These are phyloP conservation scores for Phytoseiulus persimilis DNA, from an alignment of 2,888 invertebrate genomes.

Conservation along the genomic window DNA sequence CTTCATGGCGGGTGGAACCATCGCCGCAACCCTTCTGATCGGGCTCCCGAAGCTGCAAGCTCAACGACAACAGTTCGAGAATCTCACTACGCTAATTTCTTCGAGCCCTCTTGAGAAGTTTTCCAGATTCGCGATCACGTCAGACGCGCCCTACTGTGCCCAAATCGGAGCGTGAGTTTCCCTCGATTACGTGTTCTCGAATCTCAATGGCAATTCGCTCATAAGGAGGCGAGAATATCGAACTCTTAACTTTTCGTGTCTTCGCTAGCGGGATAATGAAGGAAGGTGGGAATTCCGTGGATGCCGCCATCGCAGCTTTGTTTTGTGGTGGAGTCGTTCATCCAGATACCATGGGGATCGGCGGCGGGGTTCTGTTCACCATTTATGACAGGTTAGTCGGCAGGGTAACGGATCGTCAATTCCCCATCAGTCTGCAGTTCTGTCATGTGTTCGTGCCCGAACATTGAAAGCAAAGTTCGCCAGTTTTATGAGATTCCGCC, in stretches of 20 bases:
- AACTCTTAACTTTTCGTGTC: conserved; percentile 8
- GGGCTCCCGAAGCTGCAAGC: neutral
- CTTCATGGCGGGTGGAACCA: neutral
- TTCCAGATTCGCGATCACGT: conserved; percentile 56
- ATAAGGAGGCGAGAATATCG: no score
- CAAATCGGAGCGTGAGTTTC: conserved; percentile 61
- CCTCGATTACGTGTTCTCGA: no score
- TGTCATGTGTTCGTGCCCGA: no score
- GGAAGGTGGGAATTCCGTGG: conserved; percentile 61
- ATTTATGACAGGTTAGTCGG: conserved; percentile 58
- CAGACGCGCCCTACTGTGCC: conserved; percentile 68
- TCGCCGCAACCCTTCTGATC: neutral
- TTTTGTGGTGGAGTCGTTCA: conserved; percentile 77
- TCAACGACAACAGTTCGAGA: neutral
- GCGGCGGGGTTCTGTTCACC: conserved; percentile 79
- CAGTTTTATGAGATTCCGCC: no score
- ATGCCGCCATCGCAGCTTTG: conserved; percentile 74
- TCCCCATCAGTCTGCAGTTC: no score
- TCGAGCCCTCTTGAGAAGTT: neutral
- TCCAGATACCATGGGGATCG: conserved; percentile 76
- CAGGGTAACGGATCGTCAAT: neutral
- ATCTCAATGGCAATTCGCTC: no score
- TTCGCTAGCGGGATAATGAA: conserved; percentile 60
- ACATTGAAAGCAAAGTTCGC: no score
- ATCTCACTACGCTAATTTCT: neutral